These are phyloP conservation scores for Thymelicus lineola DNA, from an alignment of 2,888 invertebrate genomes.

Conservation along the genomic window DNA sequence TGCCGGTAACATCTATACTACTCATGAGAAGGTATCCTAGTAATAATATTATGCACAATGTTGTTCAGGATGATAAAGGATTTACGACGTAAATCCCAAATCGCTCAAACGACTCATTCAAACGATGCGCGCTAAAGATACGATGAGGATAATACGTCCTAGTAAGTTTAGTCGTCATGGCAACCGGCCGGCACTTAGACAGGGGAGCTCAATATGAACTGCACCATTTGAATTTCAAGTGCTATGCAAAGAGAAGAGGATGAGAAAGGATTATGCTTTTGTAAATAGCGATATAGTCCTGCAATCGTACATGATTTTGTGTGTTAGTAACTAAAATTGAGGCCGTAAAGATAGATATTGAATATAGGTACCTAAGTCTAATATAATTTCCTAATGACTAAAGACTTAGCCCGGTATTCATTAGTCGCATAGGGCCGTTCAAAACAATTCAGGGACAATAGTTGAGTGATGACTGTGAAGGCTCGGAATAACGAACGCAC, in stretches of 20 bases:
- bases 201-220: slow-evolving; percentile 75
- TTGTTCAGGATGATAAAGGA: too few relatives aligned
- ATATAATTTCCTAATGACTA: too few relatives aligned
- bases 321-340: neutral
- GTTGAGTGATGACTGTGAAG: neutral
- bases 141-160: neutral
- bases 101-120: neutral
- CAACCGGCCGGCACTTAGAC: slow-evolving; percentile 64
- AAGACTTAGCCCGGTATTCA: too few relatives aligned
- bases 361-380: too few relatives aligned
- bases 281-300: slow-evolving; percentile 34
- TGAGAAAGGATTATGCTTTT: slow-evolving; percentile 41
- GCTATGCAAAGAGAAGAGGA: slow-evolving; percentile 80
- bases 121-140: neutral
- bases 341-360: too few relatives aligned
- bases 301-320: neutral
- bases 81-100: neutral
- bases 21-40: too few relatives aligned
- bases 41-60: too few relatives aligned
- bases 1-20: too few relatives aligned
- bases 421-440: too few relatives aligned
- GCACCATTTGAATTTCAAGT: slow-evolving; percentile 83
- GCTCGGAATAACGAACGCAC: neutral
- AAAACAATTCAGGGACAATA: too few relatives aligned
- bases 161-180: slow-evolving; percentile 55